These are phyloP conservation scores for Melinopterus prodromus DNA, from an alignment of 2,888 invertebrate species.

Conservation along the genomic window DNA sequence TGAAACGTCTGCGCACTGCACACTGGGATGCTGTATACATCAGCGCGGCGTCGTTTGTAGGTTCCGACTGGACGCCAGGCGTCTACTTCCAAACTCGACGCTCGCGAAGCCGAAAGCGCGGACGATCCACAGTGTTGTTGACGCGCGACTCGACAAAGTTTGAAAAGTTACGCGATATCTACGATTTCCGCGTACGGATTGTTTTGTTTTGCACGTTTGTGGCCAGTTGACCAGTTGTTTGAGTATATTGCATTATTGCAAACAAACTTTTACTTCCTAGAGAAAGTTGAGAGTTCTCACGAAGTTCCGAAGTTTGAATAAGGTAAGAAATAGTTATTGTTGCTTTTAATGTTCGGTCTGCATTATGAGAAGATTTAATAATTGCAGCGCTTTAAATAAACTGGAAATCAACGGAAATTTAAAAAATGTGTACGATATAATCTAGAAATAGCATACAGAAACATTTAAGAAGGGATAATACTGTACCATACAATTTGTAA, in stretches of 20 bases:
- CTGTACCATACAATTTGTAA: too few species aligned
- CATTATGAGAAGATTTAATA: too few species aligned
- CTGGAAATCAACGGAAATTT: too few species aligned
- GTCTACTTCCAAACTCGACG: slow-evolving; percentile 4
- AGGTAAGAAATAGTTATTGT: neutral
- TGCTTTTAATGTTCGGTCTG: too few species aligned
- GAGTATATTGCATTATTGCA: neutral
- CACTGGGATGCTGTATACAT: neutral
- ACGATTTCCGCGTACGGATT: neutral
- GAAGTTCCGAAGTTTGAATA: neutral
- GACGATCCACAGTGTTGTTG: neutral
- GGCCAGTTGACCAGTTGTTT: neutral
- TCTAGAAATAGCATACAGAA: too few species aligned
- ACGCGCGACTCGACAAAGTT: neutral
- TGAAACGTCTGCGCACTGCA: neutral
- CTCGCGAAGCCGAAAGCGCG: neutral
- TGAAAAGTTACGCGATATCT: neutral
- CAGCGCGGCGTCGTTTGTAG: neutral
- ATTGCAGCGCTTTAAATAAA: too few species aligned
- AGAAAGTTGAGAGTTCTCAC: neutral
- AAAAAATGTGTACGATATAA: too few species aligned
- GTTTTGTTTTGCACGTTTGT: neutral
- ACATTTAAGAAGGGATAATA: too few species aligned
- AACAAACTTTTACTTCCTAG: neutral
- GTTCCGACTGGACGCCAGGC: neutral